A percentile compares a stretch with the other conserved stretches of the same genome.
Conservation (phyloP, 2,113 vertebrate genomes). For the Myotis lucifugus region DNA sequence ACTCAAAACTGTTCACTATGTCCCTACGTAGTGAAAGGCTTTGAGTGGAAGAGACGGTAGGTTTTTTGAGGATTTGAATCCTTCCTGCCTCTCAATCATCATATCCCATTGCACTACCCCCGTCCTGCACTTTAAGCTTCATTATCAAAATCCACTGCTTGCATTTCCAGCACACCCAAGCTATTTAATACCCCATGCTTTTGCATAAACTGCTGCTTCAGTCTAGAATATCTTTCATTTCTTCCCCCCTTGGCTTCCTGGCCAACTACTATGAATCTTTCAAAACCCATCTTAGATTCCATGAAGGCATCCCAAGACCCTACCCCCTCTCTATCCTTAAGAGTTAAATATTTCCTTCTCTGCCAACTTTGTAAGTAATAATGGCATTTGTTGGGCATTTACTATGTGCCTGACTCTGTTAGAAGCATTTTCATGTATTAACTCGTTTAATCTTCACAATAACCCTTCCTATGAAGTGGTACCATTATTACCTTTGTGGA, state of each 20-base stretch:
- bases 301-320: conserved; percentile 6
- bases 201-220: conserved; percentile 34
- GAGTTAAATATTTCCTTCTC: neutral
- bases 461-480: neutral
- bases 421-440: conserved; percentile 24
- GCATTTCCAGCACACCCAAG: conserved; percentile 3
- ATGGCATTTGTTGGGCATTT: conserved; percentile 12
- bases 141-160: conserved; percentile 9
- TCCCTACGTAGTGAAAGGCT: neutral
- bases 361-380: conserved; percentile 23
- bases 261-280: conserved; percentile 30
- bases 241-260: neutral
- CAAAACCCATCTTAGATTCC: conserved; percentile 28
- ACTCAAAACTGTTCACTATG: conserved; percentile 30
- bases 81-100: conserved; percentile 33
- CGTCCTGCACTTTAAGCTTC: neutral
- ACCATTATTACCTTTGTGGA: neutral
- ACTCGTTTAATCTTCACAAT: conserved; percentile 54
- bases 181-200: conserved; percentile 22
- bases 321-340: neutral
- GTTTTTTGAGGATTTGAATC: neutral
- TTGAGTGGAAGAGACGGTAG: too few species aligned
- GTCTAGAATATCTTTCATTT: conserved; percentile 28
- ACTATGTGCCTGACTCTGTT: conserved; percentile 20
- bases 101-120: neutral